Base-by-base conservation (phyloP, 2,797 vertebrate genomes). In the Eulemur mongoz region DNA sequence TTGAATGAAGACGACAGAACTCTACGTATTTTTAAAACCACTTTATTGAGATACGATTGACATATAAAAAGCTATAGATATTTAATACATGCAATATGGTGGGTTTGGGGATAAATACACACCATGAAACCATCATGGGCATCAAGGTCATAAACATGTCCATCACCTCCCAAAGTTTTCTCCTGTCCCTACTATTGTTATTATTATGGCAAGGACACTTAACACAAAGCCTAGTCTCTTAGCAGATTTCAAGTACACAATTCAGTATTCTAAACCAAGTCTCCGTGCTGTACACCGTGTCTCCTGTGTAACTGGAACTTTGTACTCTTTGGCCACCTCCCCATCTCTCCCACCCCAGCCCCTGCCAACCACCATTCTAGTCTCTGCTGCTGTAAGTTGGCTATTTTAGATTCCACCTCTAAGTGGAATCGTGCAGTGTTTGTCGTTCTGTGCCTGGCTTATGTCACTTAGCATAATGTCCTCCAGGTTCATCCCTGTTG, bases 281-380 rank as follows among this genome's bases (percentile, higher is more conserved):
- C 17, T 7, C 61, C 4, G 22, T 13, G 9, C 4, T 18, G 14
- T 27, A 11, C 0, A 4, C 20, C 4, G 27, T 40, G 12, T 27
- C 48, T 63, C 57, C 43, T 48, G 7, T 0, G 4, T 15, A 22
- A 54, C 30, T 14, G 38, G 48, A 79, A n/a, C 43, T 45, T 45
- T 23, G 5, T 83, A 23, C 2, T 15, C 38, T 48, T 38, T 50
- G 35, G 59, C 25, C 3, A 4, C 35, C 38, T 20, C 1, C 48
- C 25, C 4, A 15, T 27, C 25, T 81, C 25, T 67, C 38, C 15
- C n/a, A 14, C 30, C 38, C 15, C 8, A 52, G 27, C 12, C 22
- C 30, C 30, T 45, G 18, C 7, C 15, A n/a, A 27, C 52, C 20
- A 32, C 69, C 4, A 4, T 69, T 73, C 59, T 80, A 5, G 8